These are phyloP conservation scores for Alfaro cultratus DNA, from an alignment of 2,797 vertebrate genomes.

Conservation along the genomic window DNA sequence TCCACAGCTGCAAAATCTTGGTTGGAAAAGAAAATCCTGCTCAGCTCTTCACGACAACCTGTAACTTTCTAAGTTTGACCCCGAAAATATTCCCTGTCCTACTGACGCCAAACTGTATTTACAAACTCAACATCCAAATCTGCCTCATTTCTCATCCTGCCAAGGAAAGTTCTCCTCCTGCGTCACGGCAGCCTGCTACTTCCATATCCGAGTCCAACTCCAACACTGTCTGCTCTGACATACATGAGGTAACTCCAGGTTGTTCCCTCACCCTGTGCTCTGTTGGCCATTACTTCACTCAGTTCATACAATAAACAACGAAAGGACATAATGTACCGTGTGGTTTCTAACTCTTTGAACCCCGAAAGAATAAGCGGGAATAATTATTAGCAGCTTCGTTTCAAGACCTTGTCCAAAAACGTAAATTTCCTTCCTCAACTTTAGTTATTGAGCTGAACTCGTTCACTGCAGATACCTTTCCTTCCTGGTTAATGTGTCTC, in stretches of 20 bases:
- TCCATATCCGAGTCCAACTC: slow-evolving; percentile 54
- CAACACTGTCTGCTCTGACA: slow-evolving; percentile 37
- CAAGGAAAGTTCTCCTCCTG: slow-evolving; percentile 57
- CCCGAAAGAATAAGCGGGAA: neutral
- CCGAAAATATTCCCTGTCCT: slow-evolving; percentile 58
- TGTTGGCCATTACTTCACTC: slow-evolving; percentile 16
- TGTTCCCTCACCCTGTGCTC: slow-evolving; percentile 48
- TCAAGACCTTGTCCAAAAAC: neutral
- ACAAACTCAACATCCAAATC: slow-evolving; percentile 37
- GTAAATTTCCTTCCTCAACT: neutral
- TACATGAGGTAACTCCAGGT: slow-evolving; percentile 26
- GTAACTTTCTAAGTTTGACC: slow-evolving; percentile 41
- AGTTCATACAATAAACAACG: slow-evolving; percentile 16
- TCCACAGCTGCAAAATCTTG: slow-evolving; percentile 26
- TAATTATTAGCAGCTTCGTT: neutral
- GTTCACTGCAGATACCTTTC: neutral
- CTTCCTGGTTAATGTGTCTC: neutral
- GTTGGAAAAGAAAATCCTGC: slow-evolving; percentile 45
- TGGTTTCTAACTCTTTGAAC: slow-evolving; percentile 4
- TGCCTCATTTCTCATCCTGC: slow-evolving; percentile 25
- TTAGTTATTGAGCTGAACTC: neutral
- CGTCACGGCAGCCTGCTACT: slow-evolving; percentile 55
- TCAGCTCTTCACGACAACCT: slow-evolving; percentile 50
- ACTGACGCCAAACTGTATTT: slow-evolving; percentile 53
- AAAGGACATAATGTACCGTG: neutral